phyloP scores from a whole-genome alignment of 2,888 invertebrate species.

The Hermodice carunculata region DNA sequence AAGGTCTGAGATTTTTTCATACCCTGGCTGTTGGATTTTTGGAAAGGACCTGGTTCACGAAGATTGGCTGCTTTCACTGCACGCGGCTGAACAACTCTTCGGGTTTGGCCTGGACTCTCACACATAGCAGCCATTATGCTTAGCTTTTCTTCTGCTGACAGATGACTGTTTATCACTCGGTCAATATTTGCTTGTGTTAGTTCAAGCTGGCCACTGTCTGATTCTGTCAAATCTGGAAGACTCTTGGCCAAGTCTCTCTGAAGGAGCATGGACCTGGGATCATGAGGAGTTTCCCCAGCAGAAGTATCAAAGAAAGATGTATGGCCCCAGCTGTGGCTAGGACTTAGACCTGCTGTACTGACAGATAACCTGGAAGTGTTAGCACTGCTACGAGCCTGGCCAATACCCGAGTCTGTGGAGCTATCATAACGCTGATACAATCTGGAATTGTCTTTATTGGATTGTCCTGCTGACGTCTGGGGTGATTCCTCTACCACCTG shows the following conservation, averaged over 20 bases:
- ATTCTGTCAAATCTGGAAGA: not conserved
- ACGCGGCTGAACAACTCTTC: too few species aligned
- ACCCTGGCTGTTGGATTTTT: too few species aligned
- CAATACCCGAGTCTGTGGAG: slow-evolving; percentile 5
- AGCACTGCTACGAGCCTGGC: not conserved
- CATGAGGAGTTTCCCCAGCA: not conserved
- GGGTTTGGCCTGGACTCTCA: too few species aligned
- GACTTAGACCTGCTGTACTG: slow-evolving; percentile 5
- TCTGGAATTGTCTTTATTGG: not conserved
- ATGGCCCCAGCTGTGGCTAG: not conserved
- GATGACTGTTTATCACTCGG: slow-evolving; percentile 4
- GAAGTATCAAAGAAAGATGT: not conserved
- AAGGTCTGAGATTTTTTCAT: too few species aligned
- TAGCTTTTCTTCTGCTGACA: slow-evolving; percentile 16
- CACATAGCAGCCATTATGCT: slow-evolving; percentile 23
- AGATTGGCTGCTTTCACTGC: too few species aligned
- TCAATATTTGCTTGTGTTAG: slow-evolving; percentile 14
- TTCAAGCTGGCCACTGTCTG: not conserved
- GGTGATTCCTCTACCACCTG: too few species aligned
- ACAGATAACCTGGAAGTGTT: not conserved
- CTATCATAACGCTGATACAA: not conserved
- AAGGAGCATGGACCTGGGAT: not conserved
- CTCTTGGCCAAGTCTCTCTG: not conserved
- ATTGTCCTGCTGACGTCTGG: too few species aligned
- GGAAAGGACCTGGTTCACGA: too few species aligned